Evolutionary conservation across 2,888 invertebrate genomes (phyloP).

Genomic region (Blera fallax): DNA sequence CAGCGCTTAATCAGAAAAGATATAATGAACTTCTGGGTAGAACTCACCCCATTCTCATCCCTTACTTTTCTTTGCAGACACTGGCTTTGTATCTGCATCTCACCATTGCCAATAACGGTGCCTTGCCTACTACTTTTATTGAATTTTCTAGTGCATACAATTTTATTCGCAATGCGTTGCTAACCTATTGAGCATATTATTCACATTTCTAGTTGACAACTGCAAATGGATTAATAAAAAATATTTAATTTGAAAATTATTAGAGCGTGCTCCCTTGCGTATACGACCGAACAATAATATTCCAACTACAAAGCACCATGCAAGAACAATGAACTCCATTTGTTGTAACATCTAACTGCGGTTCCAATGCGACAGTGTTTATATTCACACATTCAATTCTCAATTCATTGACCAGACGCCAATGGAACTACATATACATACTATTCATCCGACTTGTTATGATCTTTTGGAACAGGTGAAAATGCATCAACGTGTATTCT

Average conservation of each 20-base stretch:
- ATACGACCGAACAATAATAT: not conserved
- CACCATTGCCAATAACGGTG: no score
- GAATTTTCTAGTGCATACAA: no score
- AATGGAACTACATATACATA: not conserved
- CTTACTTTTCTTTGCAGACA: no score
- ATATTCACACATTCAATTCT: not conserved
- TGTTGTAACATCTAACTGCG: conserved; percentile 17
- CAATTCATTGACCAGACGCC: not conserved
- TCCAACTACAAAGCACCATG: conserved; percentile 6
- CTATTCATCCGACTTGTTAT: not conserved
- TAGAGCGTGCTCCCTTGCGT: conserved; percentile 42
- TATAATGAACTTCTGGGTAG: no score
- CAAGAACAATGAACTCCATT: conserved; percentile 44
- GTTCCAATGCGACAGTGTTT: conserved; percentile 1
- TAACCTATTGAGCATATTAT: not conserved
- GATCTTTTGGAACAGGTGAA: not conserved
- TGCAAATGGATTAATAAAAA: conserved; percentile 47
- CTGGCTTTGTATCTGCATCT: no score
- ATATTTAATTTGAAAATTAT: conserved; percentile 49
- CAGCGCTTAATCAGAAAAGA: no score
- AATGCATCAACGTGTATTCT: conserved; percentile 2
- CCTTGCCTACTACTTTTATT: no score
- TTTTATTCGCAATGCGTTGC: not conserved
- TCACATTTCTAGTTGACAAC: not conserved
- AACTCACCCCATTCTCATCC: no score